Evolutionary conservation across 2,888 invertebrate species (phyloP).

Genomic region (Amphipyra tragopoginis): DNA sequence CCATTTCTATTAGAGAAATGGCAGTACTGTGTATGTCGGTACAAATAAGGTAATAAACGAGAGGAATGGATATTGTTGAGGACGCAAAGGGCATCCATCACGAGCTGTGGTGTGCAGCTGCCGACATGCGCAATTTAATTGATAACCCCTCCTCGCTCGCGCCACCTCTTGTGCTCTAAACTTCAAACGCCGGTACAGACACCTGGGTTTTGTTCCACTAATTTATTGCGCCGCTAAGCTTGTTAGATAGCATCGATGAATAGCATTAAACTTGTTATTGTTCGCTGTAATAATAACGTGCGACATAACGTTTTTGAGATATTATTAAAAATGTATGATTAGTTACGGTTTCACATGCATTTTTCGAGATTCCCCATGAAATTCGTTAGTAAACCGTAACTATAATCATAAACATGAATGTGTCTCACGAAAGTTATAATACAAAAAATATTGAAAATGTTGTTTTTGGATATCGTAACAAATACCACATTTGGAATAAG

Average conservation of each 20-base stretch:
- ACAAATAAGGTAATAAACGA: conserved; percentile 69
- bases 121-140: conserved; percentile 64
- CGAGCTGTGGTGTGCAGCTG: conserved; percentile 54
- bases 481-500: neutral
- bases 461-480: too few relatives aligned
- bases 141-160: conserved; percentile 54
- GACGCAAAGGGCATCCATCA: conserved; percentile 65
- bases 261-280: conserved; percentile 35
- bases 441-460: too few relatives aligned
- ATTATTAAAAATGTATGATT: too few relatives aligned
- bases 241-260: conserved; percentile 36
- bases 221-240: conserved; percentile 46
- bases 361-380: too few relatives aligned
- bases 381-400: too few relatives aligned
- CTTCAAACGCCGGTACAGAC: conserved; percentile 47
- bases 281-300: conserved; percentile 6
- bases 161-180: conserved; percentile 37
- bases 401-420: too few relatives aligned
- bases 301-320: conserved; percentile 3
- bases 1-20: conserved; percentile 51
- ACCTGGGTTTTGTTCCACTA: conserved; percentile 51
- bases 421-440: too few relatives aligned
- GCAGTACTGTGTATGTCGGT: conserved; percentile 47
- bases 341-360: too few relatives aligned
- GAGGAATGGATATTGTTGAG: conserved; percentile 64